Percentiles rank a stretch among this genome's conserved stretches.
These are phyloP conservation scores for Stenchaetothrips biformis DNA, from an alignment of 2,888 invertebrate species.

Conservation along the genomic window DNA sequence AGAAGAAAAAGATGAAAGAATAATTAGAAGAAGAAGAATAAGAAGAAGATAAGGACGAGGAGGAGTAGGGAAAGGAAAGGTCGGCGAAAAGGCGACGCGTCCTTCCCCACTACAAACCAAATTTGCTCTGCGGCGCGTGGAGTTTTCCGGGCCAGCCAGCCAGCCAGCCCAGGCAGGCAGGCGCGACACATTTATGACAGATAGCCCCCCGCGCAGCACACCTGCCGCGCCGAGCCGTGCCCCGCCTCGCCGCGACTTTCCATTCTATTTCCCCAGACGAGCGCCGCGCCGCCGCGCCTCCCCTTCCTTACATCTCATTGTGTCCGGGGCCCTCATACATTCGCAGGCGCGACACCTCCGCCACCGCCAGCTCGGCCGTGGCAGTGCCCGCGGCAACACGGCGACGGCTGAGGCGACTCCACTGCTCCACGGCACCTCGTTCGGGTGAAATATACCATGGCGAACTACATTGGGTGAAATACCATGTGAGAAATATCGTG, in stretches of 20 bases:
- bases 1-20: no score
- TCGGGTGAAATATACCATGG: no score
- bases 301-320: conserved; percentile 18
- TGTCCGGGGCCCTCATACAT: not conserved
- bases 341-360: not conserved
- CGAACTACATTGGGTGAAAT: no score
- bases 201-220: not conserved
- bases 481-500: no score
- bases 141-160: not conserved
- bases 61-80: no score
- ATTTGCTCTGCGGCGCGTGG: not conserved
- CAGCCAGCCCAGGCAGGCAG: not conserved
- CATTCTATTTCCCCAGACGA: conserved; percentile 20
- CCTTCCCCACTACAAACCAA: not conserved
- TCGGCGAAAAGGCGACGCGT: not conserved
- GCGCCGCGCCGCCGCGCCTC: not conserved
- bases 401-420: not conserved
- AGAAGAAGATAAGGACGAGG: no score
- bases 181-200: conserved; percentile 4
- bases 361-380: not conserved
- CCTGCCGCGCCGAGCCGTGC: not conserved
- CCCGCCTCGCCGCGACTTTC: conserved; percentile 7
- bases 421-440: no score
- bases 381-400: not conserved
- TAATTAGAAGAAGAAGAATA: no score